Evolutionary conservation across 2,888 invertebrate species (phyloP), one percentile per base, ranked within the genome.

Genomic region (Drosophila helvetica): DNA sequence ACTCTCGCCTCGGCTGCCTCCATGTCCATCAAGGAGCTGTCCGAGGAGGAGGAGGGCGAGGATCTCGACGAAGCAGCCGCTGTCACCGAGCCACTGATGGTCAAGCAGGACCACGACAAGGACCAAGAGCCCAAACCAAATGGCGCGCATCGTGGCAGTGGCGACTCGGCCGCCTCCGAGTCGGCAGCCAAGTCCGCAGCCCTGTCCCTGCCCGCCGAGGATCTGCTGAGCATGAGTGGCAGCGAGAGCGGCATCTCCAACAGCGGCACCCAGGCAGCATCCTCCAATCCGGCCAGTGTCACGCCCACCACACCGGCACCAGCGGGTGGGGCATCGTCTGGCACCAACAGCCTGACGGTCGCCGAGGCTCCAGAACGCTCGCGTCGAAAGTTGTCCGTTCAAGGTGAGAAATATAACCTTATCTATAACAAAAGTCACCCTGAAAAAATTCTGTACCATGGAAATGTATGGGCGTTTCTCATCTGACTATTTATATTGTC

Each of bases 331-430:
- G 52, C 74, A 18, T 43, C 68, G 18, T 22, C 73, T 7, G 74
- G 71, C 10, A 68, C 69, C 33, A 89, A 86, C 55, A 90, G 78
- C 62, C 75, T 90, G 52, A 75, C 75, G 1, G 87, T 90, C 1
- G 66, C 79, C 59, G 92, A 92, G 45, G 82, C 86, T 25, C 86
- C 91, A 7, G 90, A 91, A 33, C 89, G 90, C 60, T 88, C 87
- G 19, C 85, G 90, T 17, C 82, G 92, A 45, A 92, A 92, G 74
- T 77, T 92, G 67, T 92, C 92, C 17, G 92, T 92, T 33, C 92
- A 92, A 80, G 92, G 92, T 91, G 68, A 84, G 80, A 30, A 9
- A 25, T 27, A 42, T 3, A 52, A 19, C 19, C 33, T 19, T 12
- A 25, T 25, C 25, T 25, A 7, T 8, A 25, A 19, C 17, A 15